Evolutionary conservation across 2,888 invertebrate species (phyloP), one percentile per base, ranked within the genome.

Genomic region (Oscheius sp.): DNA sequence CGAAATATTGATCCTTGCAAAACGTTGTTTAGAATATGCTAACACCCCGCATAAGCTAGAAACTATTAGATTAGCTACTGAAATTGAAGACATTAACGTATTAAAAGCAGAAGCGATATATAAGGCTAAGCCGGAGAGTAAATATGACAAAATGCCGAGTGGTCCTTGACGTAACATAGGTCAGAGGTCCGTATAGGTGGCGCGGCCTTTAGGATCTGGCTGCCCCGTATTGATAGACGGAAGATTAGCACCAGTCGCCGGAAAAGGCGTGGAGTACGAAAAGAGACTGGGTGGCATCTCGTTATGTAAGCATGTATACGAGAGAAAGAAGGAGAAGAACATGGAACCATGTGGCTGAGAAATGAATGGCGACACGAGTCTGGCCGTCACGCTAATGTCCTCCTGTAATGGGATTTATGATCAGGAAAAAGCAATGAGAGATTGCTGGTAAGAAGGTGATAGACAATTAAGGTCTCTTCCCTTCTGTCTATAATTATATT

Each of bases 171-270:
- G 36, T 36, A 9, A 36, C 36, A 14, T 14, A 36, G 14, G 47
- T 14, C 45, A 8, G 36, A 14, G 41, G 57, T 24, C 22, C 20
- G 59, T 59, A 59, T 59, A 59, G 44, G 59, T 59, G 59, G 26
- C 44, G 22, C 24, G 41, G 44, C n/a, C n/a, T n/a, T n/a, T n/a
- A 24, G 38, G 22, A 44, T 28, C 62, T 24, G 62, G 62, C 62
- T 47, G 62, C 28, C 30, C 20, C 47, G 62, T 62, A 62, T 62
- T 62, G 62, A 62, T 62, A 62, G 62, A 49, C 62, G 62, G 59
- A 44, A 62, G 62, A 62, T 62, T 62, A 61, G 61, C 61, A 61
- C 30, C 28, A 62, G 47, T 44, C 62, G 62, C 62, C 62, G 49
- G 49, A 62, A 62, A 49, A 62, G 62, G 62, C 62, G 49, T 28